Base-by-base conservation (phyloP, 1,140 invertebrate species). In the Dermatophagoides farinae region DNA sequence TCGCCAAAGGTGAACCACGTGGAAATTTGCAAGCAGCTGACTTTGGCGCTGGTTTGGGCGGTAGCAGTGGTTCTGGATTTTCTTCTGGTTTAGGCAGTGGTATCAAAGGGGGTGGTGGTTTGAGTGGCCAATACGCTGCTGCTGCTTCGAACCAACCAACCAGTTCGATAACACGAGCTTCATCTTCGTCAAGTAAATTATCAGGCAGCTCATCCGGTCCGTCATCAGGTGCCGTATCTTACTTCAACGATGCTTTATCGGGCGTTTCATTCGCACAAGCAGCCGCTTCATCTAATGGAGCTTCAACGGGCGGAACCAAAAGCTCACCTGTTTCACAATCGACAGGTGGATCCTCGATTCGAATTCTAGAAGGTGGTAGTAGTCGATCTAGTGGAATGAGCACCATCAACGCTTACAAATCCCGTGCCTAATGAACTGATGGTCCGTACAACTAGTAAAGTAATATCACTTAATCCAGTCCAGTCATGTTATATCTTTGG, bases 1-100 rank as follows among this genome's bases (percentile, higher is more conserved):
- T 61, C 25, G 59, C 59, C 59, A 58, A 58, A 37, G 57, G 49
- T 16, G 49, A 61, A 23, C 54, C 57, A 16, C 37, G 59, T 18
- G 43, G 47, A 1, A 58, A 31, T 18, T 4, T 58, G n/a, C n/a
- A 50, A 23, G 8, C 20, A 8, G 6, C 1, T n/a, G 53, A 31
- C 61, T 16, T 1, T n/a, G 59, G 59, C 23, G 14, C 18, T 31
- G 53, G 53, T 57, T 37, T n/a, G 57, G 59, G 54, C 22, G 59
- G 12, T 60, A 57, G 59, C 9, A 6, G 8, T 41, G 40, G 40
- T 20, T 41, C 8, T 46, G 55, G 55, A 14, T 12, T 25, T 9
- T 38, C 31, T 44, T 12, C 23, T 58, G 57, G 57, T 49, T 12
- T 6, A 16, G 39, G 43, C 11, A 14, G 16, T 38, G 12, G 11